Evolutionary conservation across 2,888 invertebrate species (phyloP).

Genomic region (Drosophila siamana): DNA sequence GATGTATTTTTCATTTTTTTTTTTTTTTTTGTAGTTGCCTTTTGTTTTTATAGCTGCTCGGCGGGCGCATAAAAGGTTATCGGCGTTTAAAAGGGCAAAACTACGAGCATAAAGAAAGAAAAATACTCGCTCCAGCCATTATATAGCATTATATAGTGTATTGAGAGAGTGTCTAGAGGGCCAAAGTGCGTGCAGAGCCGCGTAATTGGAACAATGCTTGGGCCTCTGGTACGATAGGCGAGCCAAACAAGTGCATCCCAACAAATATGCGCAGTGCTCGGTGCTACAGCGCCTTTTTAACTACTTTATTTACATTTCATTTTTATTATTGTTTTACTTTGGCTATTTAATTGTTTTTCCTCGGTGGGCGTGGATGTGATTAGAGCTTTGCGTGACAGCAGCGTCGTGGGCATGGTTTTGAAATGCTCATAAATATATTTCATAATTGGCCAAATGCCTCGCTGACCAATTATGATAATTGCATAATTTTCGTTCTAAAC

Average conservation of each 20-base stretch:
- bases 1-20: too few species aligned
- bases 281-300: constrained; percentile 23
- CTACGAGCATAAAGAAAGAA: constrained; percentile 24
- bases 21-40: neutral
- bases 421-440: constrained; percentile 65
- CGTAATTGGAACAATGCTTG: constrained; percentile 76
- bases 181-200: constrained; percentile 77
- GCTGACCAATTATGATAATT: constrained; percentile 76
- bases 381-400: constrained; percentile 59
- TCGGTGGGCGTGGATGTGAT: constrained; percentile 55
- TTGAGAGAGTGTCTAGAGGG: constrained; percentile 34
- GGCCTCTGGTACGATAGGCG: too few species aligned
- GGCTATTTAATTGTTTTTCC: constrained; percentile 1
- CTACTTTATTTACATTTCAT: constrained; percentile 47
- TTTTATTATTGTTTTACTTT: constrained; percentile 8
- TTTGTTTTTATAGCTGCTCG: constrained; percentile 63
- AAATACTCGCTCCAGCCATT: constrained; percentile 54
- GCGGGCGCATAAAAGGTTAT: constrained; percentile 74
- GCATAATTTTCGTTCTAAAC: constrained; percentile 79
- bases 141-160: constrained; percentile 59
- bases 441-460: constrained; percentile 76
- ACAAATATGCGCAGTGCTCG: too few species aligned
- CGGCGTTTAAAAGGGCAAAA: constrained; percentile 75
- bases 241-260: constrained; percentile 62
- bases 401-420: constrained; percentile 36